Percentiles rank a stretch among this genome's conserved stretches.
Conservation (phyloP, 2,888 invertebrate genomes). For the Elysia crispata region DNA sequence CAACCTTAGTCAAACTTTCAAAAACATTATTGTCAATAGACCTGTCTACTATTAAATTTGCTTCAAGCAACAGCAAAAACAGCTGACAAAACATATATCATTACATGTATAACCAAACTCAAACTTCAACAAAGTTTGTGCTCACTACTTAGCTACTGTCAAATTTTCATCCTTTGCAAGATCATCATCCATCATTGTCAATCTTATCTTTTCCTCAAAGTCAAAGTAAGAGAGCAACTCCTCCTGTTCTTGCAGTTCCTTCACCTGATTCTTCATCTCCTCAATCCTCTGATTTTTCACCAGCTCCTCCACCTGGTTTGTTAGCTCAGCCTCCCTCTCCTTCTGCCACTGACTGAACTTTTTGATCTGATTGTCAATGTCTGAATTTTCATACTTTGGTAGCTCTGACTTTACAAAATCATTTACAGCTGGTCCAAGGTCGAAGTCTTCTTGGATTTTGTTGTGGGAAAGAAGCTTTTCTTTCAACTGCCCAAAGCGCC, state of each 20-base stretch:
- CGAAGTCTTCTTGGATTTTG: conserved; percentile 36
- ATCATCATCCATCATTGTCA: conserved; percentile 45
- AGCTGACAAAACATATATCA: too few relatives aligned
- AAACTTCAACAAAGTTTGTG: too few relatives aligned
- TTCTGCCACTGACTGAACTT: conserved; percentile 54
- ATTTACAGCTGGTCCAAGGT: conserved; percentile 48
- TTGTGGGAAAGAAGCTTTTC: conserved; percentile 36
- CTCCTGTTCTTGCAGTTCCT: conserved; percentile 67
- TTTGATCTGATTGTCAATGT: conserved; percentile 50
- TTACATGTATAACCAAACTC: too few relatives aligned
- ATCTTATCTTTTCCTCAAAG: conserved; percentile 58
- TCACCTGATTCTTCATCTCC: conserved; percentile 61
- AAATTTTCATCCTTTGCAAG: conserved; percentile 23
- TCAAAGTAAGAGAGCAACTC: conserved; percentile 70
- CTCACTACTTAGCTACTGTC: conserved; percentile 35
- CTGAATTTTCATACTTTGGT: conserved; percentile 54
- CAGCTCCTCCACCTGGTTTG: conserved; percentile 56
- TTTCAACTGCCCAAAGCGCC: conserved; percentile 45
- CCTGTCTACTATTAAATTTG: too few relatives aligned
- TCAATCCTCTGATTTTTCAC: conserved; percentile 52
- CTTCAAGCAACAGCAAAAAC: too few relatives aligned
- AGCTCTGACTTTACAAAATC: conserved; percentile 53
- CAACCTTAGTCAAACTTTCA: too few relatives aligned
- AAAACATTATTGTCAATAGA: too few relatives aligned
- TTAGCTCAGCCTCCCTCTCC: conserved; percentile 52